phyloP scores from a whole-genome alignment of 2,888 invertebrate species.

The Campaea margaritaria region DNA sequence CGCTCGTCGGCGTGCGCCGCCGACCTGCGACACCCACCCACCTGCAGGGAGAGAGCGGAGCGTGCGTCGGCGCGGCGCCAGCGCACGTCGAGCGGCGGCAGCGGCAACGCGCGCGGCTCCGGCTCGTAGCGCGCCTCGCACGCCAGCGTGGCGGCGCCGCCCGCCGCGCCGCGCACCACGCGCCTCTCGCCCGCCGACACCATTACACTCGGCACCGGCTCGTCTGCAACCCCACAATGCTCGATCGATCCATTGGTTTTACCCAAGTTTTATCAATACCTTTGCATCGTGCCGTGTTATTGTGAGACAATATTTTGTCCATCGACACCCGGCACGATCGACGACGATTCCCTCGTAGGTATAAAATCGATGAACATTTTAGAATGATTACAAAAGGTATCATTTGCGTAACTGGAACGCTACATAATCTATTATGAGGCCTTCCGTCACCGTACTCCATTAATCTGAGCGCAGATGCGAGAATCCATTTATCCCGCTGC shows the following conservation, averaged over 20 bases:
- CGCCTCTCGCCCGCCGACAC: slow-evolving; percentile 30
- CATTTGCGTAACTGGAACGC: not conserved
- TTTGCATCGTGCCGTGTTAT: too few relatives aligned
- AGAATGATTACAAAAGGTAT: not conserved
- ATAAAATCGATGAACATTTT: too few relatives aligned
- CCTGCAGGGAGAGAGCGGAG: slow-evolving; percentile 20
- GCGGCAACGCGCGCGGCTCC: slow-evolving; percentile 51
- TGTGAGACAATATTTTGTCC: too few relatives aligned
- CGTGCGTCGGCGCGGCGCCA: slow-evolving; percentile 56
- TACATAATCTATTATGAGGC: slow-evolving; percentile 20
- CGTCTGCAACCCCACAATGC: slow-evolving; percentile 41
- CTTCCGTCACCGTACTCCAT: slow-evolving; percentile 24
- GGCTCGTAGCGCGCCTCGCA: slow-evolving; percentile 69
- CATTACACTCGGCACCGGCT: slow-evolving; percentile 48
- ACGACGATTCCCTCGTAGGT: not conserved
- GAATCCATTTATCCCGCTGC: slow-evolving; percentile 5
- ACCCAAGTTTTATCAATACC: too few relatives aligned
- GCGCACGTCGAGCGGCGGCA: slow-evolving; percentile 60
- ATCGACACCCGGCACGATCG: not conserved
- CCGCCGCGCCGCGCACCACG: slow-evolving; percentile 35
- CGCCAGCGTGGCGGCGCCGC: slow-evolving; percentile 60
- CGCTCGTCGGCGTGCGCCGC: slow-evolving; percentile 15
- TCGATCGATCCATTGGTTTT: too few relatives aligned
- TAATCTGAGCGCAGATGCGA: slow-evolving; percentile 1
- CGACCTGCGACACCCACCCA: slow-evolving; percentile 36